Evolutionary conservation across 2,888 invertebrate species (phyloP), one percentile per base, ranked within the genome.

Genomic region (Zygothrica quintamaculata): DNA sequence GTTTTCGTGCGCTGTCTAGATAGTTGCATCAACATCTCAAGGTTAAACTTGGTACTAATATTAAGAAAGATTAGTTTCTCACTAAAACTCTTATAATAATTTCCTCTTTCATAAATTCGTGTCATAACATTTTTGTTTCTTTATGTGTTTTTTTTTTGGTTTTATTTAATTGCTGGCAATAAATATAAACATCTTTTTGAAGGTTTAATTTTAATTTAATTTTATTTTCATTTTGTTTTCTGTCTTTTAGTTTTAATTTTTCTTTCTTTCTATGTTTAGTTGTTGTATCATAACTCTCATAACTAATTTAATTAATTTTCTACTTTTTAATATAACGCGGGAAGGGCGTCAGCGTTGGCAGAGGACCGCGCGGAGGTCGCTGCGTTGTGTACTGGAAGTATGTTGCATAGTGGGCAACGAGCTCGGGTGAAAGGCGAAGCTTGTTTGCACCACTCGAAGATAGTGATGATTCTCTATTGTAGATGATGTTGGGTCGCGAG

Each of bases 291-390:
- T 59, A 50, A 47, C 37, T 61, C 40, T 40, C 57, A 70, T 77
- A 59, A 61, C 64, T 86, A 71, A 77, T 65, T 65, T 50, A 68
- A 64, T 60, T 68, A 55, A 58, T 67, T 61, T 51, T 34, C 77
- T 75, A 84, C 37, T 60, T 57, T 57, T 77, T 85, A 31, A 77
- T 37, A 47, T 74, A 55, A 16, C 53, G 71, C 3, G 88, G 88
- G 59, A 88, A 89, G 22, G 88, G 88, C 16, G 89, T 88, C 53
- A 89, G 64, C 1, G 89, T 88, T 15, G 88, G 88, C 66, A 88
- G 61, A 1, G 78, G 77, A 29, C 87, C 88, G 6, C 84, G 87
- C 0, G 68, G 66, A 22, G 88, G 88, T 5, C 69, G 84, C 8
- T 50, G 61, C 13, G 87, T 87, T 25, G 74, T 84, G 5, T 59